Evolutionary conservation across 2,797 vertebrate genomes (phyloP).

Genomic region (Tragopan temminckii): DNA sequence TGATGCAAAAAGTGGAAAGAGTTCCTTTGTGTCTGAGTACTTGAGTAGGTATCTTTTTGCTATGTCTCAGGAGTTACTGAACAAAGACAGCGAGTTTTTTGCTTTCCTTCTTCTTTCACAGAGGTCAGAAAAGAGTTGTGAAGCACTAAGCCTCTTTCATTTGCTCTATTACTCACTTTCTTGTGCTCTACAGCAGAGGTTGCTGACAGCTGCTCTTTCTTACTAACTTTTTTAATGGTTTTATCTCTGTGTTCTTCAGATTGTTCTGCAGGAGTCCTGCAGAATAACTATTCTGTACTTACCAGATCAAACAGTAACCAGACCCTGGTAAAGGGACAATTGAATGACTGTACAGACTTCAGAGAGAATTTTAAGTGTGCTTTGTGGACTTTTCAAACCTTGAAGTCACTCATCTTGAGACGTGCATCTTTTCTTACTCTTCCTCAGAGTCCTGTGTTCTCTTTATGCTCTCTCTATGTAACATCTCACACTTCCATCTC

Average conservation of each 20-base stretch:
- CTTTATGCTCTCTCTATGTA: background rate
- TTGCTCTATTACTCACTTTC: background rate
- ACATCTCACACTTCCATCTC: background rate
- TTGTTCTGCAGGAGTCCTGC: background rate
- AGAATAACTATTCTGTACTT: background rate
- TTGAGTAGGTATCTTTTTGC: background rate
- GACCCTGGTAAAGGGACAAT: background rate
- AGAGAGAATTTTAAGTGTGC: background rate
- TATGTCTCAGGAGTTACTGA: background rate
- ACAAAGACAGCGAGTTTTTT: background rate
- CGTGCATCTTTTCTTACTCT: background rate
- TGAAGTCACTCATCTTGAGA: background rate
- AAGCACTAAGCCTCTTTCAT: background rate
- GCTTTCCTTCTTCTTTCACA: background rate
- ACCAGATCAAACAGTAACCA: background rate
- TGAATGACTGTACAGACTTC: background rate
- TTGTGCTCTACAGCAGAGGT: background rate
- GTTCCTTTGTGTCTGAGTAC: background rate
- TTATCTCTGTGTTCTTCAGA: background rate
- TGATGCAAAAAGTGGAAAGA: background rate
- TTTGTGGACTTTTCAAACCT: background rate
- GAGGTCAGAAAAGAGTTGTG: background rate
- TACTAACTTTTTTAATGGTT: background rate
- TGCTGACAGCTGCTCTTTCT: background rate
- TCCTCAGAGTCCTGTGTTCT: rapidly evolving